A percentile compares a stretch with the other conserved stretches of the same genome.
Evolutionary conservation across 2,113 vertebrate genomes (phyloP).

Genomic region (Origma solitaria): DNA sequence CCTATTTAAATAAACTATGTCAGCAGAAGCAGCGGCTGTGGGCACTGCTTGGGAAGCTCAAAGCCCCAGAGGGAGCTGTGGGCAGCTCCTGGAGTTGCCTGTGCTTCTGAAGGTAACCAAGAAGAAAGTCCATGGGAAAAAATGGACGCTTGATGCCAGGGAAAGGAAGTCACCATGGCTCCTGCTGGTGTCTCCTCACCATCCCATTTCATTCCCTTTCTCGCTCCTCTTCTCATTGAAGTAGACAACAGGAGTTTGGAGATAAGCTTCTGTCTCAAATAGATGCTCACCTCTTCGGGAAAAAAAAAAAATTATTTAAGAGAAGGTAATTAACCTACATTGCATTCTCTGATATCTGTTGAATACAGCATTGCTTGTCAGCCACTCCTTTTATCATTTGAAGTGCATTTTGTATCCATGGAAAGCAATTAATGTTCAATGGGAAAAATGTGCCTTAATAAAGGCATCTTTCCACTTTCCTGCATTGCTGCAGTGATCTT

Average conservation of each 20-base stretch:
- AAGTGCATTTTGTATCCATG: neutral
- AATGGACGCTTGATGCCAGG: neutral
- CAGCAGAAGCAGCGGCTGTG: neutral
- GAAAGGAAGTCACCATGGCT: neutral
- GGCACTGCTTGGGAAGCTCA: neutral
- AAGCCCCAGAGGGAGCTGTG: neutral
- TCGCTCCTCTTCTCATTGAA: neutral
- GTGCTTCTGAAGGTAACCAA: neutral
- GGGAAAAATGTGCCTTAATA: neutral
- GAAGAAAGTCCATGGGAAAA: neutral
- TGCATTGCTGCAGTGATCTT: accelerated
- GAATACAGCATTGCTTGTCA: neutral
- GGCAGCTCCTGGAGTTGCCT: neutral
- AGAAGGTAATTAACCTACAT: neutral
- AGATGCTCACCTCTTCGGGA: neutral
- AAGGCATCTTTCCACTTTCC: neutral
- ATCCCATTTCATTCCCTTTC: neutral
- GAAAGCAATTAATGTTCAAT: neutral
- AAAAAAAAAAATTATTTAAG: neutral
- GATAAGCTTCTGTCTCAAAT: neutral
- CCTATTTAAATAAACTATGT: slow-evolving; percentile 1
- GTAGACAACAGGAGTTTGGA: neutral
- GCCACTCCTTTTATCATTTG: neutral
- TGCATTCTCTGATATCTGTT: neutral
- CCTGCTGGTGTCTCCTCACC: neutral